Conservation (phyloP, 2,888 invertebrate genomes). For the Cheiracanthium punctorium region DNA sequence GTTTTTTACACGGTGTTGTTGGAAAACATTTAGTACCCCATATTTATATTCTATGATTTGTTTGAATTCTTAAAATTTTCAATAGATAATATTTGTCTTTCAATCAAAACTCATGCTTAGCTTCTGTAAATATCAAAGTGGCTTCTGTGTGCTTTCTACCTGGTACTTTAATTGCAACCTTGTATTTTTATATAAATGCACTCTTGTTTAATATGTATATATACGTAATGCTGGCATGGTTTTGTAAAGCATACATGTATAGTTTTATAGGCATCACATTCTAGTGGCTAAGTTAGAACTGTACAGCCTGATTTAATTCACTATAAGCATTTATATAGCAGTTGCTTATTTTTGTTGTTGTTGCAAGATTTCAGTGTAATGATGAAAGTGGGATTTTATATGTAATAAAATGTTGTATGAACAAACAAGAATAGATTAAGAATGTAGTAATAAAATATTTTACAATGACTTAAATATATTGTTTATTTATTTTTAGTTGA, state of each 20-base stretch:
- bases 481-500: neutral
- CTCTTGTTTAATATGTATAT: slow-evolving; percentile 39
- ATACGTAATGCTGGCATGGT: slow-evolving; percentile 34
- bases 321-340: slow-evolving; percentile 12
- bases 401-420: neutral
- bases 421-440: neutral
- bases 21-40: no score
- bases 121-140: neutral
- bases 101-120: neutral
- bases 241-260: slow-evolving; percentile 42
- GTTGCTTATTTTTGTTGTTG: neutral
- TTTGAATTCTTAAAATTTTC: no score
- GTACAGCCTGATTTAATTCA: slow-evolving; percentile 21
- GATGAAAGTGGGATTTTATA: neutral
- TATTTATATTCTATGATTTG: no score
- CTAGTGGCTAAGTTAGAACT: slow-evolving; percentile 5
- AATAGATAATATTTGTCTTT: no score
- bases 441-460: slow-evolving; percentile 58
- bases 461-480: neutral
- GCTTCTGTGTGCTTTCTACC: neutral
- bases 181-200: slow-evolving; percentile 14
- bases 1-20: no score
- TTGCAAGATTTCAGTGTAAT: slow-evolving; percentile 2
- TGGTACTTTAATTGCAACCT: neutral
- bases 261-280: slow-evolving; percentile 26